Evolutionary conservation across 1,140 invertebrate species (phyloP).

Genomic region (Eubasilissa regina): DNA sequence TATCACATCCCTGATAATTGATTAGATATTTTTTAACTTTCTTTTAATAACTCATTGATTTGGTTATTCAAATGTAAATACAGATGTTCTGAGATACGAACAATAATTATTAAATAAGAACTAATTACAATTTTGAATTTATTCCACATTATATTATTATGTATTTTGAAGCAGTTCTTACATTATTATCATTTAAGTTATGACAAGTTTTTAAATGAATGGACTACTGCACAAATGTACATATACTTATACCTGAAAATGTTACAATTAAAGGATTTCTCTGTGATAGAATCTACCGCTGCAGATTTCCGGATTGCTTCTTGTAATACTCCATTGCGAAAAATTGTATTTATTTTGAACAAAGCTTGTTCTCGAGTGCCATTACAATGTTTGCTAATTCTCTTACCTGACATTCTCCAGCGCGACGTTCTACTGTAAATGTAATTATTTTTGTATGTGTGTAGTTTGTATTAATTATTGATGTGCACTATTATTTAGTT

Average conservation of each 20-base stretch:
- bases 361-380: constrained; percentile 39
- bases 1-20: too few relatives aligned
- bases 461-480: constrained; percentile 47
- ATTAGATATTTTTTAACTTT: too few relatives aligned
- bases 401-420: neutral
- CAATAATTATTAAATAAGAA: too few relatives aligned
- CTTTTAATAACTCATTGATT: too few relatives aligned
- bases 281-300: constrained; percentile 31
- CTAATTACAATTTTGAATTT: too few relatives aligned
- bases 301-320: neutral
- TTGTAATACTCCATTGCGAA: neutral
- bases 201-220: too few relatives aligned
- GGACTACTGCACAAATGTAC: neutral
- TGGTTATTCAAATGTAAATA: too few relatives aligned
- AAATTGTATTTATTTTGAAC: constrained; percentile 32
- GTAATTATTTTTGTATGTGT: constrained; percentile 42
- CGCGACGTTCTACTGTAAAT: constrained; percentile 21
- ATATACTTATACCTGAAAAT: neutral
- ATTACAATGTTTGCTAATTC: constrained; percentile 16
- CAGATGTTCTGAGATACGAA: too few relatives aligned
- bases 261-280: constrained; percentile 3
- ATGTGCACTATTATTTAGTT: constrained; percentile 58
- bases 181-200: too few relatives aligned
- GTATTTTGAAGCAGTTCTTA: too few relatives aligned
- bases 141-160: too few relatives aligned